These are phyloP conservation scores for Sebastes taczanowskii DNA, from an alignment of 2,797 vertebrate genomes.

Conservation along the genomic window DNA sequence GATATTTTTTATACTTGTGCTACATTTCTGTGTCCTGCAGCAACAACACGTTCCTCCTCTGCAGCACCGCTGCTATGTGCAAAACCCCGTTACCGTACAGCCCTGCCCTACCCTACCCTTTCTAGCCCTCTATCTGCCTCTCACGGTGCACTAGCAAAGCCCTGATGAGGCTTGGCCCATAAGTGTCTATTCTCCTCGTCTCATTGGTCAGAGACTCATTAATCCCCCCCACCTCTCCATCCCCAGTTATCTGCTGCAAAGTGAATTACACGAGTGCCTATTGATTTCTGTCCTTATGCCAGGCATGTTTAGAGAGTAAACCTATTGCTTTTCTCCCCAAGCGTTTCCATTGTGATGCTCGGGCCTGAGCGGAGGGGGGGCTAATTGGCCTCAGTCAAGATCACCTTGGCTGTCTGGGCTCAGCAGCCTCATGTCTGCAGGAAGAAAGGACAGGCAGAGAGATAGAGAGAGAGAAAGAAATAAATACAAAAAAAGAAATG, in stretches of 20 bases:
- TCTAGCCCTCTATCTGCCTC: neutral
- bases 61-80: too few relatives aligned
- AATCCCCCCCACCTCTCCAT: constrained; percentile 22
- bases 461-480: neutral
- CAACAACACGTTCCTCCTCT: too few relatives aligned
- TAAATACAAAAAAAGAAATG: neutral
- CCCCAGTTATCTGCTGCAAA: constrained; percentile 69
- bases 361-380: constrained; percentile 32
- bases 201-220: constrained; percentile 57
- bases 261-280: constrained; percentile 77
- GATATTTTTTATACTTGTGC: too few relatives aligned
- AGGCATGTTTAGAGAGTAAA: constrained; percentile 70
- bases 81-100: too few relatives aligned
- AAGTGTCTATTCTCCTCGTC: constrained; percentile 42
- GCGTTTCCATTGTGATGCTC: constrained; percentile 60
- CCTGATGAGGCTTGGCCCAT: constrained; percentile 26
- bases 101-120: neutral
- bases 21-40: too few relatives aligned
- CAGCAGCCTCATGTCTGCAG: constrained; percentile 31
- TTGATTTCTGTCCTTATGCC: constrained; percentile 78
- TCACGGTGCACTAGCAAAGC: constrained; percentile 7
- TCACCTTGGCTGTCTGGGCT: constrained; percentile 46
- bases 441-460: neutral
- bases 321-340: constrained; percentile 66
- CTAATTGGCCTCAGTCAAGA: constrained; percentile 73